Conservation (phyloP, 2,113 vertebrate genomes). For the Larimichthys crocea region DNA sequence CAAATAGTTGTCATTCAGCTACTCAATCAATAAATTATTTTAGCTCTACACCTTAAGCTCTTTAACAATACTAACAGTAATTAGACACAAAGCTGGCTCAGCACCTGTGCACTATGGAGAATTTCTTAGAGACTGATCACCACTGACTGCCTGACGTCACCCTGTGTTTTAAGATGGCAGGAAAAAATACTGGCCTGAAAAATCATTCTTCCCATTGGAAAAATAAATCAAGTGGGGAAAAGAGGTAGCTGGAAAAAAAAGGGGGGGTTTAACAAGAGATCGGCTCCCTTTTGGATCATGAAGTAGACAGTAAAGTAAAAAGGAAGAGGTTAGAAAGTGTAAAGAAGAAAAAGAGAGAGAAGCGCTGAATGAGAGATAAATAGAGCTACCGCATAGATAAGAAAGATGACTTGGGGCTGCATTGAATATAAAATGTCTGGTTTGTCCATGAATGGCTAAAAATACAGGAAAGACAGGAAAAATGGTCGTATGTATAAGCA, state of each 20-base stretch:
- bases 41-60: background rate
- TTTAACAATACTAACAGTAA: background rate
- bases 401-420: background rate
- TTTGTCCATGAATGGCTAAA: constrained; percentile 49
- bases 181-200: constrained; percentile 48
- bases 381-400: background rate
- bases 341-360: constrained; percentile 1
- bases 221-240: constrained; percentile 50
- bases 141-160: constrained; percentile 52
- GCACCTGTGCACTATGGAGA: constrained; percentile 25
- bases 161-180: constrained; percentile 47
- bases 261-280: constrained; percentile 22
- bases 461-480: constrained; percentile 51
- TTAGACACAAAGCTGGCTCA: constrained; percentile 37
- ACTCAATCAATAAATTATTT: background rate
- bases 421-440: constrained; percentile 10
- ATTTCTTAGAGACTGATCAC: constrained; percentile 39
- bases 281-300: background rate
- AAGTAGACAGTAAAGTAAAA: background rate
- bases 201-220: constrained; percentile 44
- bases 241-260: constrained; percentile 38
- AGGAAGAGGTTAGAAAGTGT: background rate
- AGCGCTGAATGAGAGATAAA: background rate
- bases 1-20: background rate
- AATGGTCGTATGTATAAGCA: constrained; percentile 31